Percentiles rank a stretch among this genome's conserved stretches.
Evolutionary conservation across 2,113 vertebrate species (phyloP).

Genomic region (Lonchura striata): DNA sequence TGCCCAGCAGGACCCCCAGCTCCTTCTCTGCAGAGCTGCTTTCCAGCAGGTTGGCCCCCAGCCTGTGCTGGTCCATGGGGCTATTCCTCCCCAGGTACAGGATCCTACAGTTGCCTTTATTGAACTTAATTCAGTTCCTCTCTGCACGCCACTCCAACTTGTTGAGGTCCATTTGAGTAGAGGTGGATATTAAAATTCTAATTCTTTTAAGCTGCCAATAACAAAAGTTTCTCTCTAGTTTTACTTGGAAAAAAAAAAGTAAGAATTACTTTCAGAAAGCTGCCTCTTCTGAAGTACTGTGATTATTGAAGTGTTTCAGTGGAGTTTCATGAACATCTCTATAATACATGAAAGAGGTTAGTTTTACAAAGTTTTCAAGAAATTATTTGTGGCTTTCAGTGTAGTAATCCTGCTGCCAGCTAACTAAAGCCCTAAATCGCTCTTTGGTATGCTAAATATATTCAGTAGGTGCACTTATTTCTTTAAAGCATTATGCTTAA

Average conservation of each 20-base stretch:
- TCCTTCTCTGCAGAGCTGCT: neutral
- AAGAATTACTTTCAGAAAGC: neutral
- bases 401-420: neutral
- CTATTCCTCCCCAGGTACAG: neutral
- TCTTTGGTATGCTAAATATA: neutral
- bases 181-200: neutral
- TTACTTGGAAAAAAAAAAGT: neutral
- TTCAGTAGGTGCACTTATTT: neutral
- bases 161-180: neutral
- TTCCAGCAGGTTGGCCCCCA: neutral
- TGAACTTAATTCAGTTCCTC: neutral
- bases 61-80: neutral
- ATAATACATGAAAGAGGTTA: neutral
- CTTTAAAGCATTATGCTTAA: neutral
- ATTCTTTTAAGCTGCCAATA: neutral
- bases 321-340: neutral
- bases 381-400: neutral
- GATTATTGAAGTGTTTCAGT: neutral
- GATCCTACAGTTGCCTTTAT: neutral
- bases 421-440: neutral
- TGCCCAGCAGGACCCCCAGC: neutral
- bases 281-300: fast-evolving
- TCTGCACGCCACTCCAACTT: neutral
- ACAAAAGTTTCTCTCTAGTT: neutral
- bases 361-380: neutral